Evolutionary conservation across 2,888 invertebrate genomes (phyloP).

Genomic region (Falcaria lacertinaria): DNA sequence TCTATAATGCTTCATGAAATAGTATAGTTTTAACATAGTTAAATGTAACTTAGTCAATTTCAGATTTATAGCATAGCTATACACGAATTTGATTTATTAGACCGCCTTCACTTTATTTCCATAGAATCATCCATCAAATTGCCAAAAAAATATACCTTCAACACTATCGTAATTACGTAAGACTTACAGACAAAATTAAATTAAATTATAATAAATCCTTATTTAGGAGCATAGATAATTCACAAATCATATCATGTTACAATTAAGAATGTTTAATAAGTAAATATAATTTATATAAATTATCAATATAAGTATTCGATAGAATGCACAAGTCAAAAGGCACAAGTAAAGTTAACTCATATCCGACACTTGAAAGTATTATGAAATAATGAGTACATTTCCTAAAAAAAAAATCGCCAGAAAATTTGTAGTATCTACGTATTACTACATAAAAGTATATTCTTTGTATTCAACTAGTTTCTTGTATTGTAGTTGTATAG

Average conservation of each 20-base stretch:
- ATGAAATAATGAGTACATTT: no score
- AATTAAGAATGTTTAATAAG: conserved; percentile 38
- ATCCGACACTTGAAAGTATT: conserved; percentile 13
- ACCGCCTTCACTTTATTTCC: conserved; percentile 4
- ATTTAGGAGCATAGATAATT: conserved; percentile 9
- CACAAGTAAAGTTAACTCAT: conserved; percentile 6
- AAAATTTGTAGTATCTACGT: no score
- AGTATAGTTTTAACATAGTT: conserved; percentile 7
- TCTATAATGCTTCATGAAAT: background rate
- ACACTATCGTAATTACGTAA: background rate
- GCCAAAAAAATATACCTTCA: conserved; percentile 17
- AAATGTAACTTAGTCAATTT: conserved; percentile 28
- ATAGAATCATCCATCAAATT: conserved; percentile 16
- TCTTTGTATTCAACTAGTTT: conserved; percentile 13
- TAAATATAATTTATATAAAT: conserved; percentile 36
- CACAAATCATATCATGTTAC: conserved; percentile 67
- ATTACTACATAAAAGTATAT: no score
- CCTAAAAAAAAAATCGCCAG: no score
- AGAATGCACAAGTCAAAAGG: conserved; percentile 31
- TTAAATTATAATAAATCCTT: background rate
- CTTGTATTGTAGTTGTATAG: conserved; percentile 22
- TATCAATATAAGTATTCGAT: conserved; percentile 23
- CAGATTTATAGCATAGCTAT: conserved; percentile 31
- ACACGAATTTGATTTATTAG: conserved; percentile 12
- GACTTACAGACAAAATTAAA: background rate